Conservation (phyloP, 2,888 invertebrate species). For the Autographa gamma region DNA sequence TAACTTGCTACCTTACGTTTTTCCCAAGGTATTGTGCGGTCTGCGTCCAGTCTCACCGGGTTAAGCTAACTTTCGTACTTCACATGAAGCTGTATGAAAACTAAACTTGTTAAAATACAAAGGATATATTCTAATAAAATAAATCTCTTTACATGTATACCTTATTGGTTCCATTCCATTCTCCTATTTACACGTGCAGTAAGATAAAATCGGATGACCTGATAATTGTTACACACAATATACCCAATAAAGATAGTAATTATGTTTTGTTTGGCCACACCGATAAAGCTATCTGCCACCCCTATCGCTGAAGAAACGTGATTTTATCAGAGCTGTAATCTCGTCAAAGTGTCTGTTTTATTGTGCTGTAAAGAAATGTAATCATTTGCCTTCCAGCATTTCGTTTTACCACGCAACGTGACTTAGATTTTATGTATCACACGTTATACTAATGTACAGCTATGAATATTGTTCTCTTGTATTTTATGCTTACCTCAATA, state of each 20-base stretch:
- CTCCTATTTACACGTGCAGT: slow-evolving; percentile 3
- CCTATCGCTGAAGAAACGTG: slow-evolving; percentile 37
- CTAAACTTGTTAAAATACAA: no score
- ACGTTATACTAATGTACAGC: background rate
- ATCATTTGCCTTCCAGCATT: slow-evolving; percentile 32
- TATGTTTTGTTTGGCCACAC: slow-evolving; percentile 23
- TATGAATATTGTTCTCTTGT: no score
- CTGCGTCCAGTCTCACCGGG: no score
- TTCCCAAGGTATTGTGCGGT: no score
- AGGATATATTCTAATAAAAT: no score
- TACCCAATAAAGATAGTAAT: slow-evolving; percentile 19
- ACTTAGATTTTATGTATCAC: slow-evolving; percentile 25
- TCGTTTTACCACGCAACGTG: slow-evolving; percentile 26
- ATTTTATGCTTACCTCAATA: no score
- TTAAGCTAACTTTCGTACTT: no score
- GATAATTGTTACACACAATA: slow-evolving; percentile 19
- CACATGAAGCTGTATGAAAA: no score
- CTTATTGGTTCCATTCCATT: background rate
- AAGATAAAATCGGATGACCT: slow-evolving; percentile 5
- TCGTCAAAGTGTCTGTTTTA: slow-evolving; percentile 26
- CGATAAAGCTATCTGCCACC: slow-evolving; percentile 16
- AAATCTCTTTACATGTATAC: no score
- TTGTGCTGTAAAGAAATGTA: slow-evolving; percentile 20
- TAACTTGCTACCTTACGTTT: no score
- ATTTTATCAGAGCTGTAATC: slow-evolving; percentile 25